Base-by-base conservation (phyloP, 2,888 invertebrate genomes). In the Acheta domesticus region DNA sequence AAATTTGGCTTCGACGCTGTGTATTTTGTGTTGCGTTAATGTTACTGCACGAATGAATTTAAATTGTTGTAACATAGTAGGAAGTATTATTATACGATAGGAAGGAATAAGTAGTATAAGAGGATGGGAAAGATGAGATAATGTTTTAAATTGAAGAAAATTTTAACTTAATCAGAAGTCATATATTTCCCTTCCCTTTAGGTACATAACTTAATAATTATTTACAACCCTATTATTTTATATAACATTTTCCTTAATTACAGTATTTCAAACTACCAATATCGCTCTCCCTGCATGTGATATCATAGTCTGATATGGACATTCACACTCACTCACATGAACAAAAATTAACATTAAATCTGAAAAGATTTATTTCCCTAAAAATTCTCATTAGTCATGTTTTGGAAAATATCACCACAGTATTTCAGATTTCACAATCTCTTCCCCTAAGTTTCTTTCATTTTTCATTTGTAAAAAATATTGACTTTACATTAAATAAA, bases 391-490 rank as follows among this genome's bases (percentile, higher is more conserved):
- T 62, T 62, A 62, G 62, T 62, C n/a, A 62, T 62, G 62, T 62
- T 62, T 62, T 62, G 62, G 62, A 62, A 62, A 62, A 62, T 62
- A 62, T 62, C 62, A 62, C 62, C 62, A 62, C 62, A 16, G 62
- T 62, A 62, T 62, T 36, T 36, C 36, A 36, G 36, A 62, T 62
- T 62, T 62, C 62, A 62, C 62, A 62, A 62, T 62, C 62, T 62
- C 62, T 62, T 62, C 62, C 62, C 62, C 62, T 62, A 62, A 62
- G 62, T 62, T 62, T 62, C 14, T 62, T 62, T 62, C 62, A 62
- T 62, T 62, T 62, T n/a, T 62, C 62, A 62, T 78, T 77, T 48
- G 80, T 79, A 79, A 76, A 79, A 79, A 79, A 79, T 79, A 79
- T 79, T 79, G 79, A 79, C 79, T 78, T 49, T 77, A 62, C 62